Evolutionary conservation across 2,888 invertebrate species (phyloP), one percentile per base, ranked within the genome.

Genomic region (Coelinius sp.): DNA sequence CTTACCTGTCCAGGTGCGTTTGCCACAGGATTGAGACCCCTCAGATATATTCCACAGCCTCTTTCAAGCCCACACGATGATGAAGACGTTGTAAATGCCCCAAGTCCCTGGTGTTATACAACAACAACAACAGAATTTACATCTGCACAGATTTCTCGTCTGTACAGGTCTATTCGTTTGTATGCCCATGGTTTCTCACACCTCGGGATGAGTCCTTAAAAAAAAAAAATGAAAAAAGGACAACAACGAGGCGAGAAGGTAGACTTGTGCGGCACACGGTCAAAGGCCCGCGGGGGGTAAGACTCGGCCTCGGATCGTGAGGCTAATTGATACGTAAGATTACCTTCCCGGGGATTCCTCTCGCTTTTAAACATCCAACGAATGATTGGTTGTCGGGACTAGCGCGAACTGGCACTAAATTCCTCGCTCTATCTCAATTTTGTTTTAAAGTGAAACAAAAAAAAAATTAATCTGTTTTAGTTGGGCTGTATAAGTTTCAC

Each of bases 251-350:
- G 49, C 6, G 38, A 71, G 64, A 72, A 53, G n/a, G 73, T 62
- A 12, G 56, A 71, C 70, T 53, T 70, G 59, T 63, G 86, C 86
- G 87, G 86, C 84, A 81, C 80, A 81, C 85, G 84, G 87, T 87
- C 86, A 87, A 87, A 87, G 87, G 86, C 86, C 87, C 86, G 86
- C 87, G 84, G 87, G 87, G 87, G 87, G 87, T 86, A 85, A 83
- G 81, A 81, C 85, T 77, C 84, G 20, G 17, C n/a, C 82, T 84
- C 83, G 84, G 85, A 85, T 84, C 83, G 84, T 84, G 84, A 82
- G 85, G 85, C 87, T 87, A 87, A 87, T 87, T 87, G 87, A 87
- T 87, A 87, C 87, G 86, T 87, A 86, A 86, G 86, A 87, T 86
- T 86, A 86, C 85, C 83, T 85, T 85, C 82, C 76, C 73, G 74